These are phyloP conservation scores for Enteromius thamalakanensis DNA, from an alignment of 2,797 vertebrate species.

Conservation along the genomic window DNA sequence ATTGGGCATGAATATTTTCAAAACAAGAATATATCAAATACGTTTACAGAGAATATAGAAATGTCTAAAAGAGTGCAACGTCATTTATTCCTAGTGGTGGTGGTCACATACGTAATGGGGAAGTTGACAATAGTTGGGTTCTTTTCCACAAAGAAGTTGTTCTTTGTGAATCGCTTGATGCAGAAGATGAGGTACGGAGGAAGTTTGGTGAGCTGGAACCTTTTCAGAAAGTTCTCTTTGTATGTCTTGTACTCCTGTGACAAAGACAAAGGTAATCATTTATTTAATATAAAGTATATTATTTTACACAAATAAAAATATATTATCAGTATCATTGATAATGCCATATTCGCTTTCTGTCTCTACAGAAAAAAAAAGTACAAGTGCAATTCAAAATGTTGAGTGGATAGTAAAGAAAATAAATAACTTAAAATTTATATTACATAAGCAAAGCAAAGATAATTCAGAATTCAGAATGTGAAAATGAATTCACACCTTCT, in stretches of 20 bases:
- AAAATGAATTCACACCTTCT: slow-evolving; percentile 78
- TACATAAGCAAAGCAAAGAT: neutral
- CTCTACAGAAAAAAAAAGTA: neutral
- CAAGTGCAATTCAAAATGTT: neutral
- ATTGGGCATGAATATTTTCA: neutral
- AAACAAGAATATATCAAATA: neutral
- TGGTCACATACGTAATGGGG: slow-evolving; percentile 89
- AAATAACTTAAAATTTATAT: neutral
- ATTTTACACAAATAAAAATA: too few species aligned
- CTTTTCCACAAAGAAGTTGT: slow-evolving; percentile 99
- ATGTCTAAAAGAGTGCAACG: neutral
- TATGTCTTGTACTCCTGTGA: slow-evolving; percentile 97
- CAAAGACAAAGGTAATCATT: slow-evolving; percentile 14
- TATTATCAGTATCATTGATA: too few species aligned
- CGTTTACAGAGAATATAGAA: neutral
- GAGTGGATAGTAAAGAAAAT: neutral
- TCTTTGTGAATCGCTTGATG: slow-evolving; percentile 99
- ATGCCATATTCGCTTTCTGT: too few species aligned
- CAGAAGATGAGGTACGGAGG: slow-evolving; percentile 97
- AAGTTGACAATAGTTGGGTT: slow-evolving; percentile 99
- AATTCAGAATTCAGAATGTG: neutral
- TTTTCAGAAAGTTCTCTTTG: slow-evolving; percentile 97
- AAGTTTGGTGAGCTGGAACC: slow-evolving; percentile 93
- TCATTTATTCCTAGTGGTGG: too few species aligned
- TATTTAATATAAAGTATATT: too few species aligned